Base-by-base conservation (phyloP, 2,888 invertebrate genomes). In the Clunio marinus region DNA sequence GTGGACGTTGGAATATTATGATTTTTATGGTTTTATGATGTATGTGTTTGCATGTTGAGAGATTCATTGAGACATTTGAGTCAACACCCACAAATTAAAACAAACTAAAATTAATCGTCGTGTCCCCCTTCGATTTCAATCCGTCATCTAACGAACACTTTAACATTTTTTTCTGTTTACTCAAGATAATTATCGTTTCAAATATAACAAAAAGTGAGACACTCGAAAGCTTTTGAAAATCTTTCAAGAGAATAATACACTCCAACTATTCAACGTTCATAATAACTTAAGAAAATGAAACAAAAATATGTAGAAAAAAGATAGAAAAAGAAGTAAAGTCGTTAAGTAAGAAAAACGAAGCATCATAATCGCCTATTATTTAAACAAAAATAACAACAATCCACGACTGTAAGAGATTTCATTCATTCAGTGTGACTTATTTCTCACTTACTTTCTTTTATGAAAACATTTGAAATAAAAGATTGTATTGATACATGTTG, bases 281-380 rank as follows among this genome's bases (percentile, higher is more conserved):
- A 45, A 15, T 4, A 45, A 45, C 22, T 51, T 7, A 17, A 51
- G 51, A 51, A 51, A n/a, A 10, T 41, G 51, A 51, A 57, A 57
- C 57, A 57, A 57, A 57, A 57, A 57, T 57, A 57, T 27, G 10
- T 5, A 17, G 25, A 57, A 57, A n/a, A n/a, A n/a, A n/a, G n/a
- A n/a, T n/a, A n/a, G n/a, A n/a, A n/a, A n/a, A 25, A 27, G 27
- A 57, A 57, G 4, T 25, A 2, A 57, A 57, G 57, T 57, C 27
- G 57, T 57, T 57, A 27, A 57, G 57, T 10, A 22, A 51, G 22
- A 57, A 57, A 22, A 55, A 55, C 24, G 3, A 63, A 63, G 46
- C 37, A 45, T 28, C 28, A 65, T 65, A 65, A 65, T 51, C 65
- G 65, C 51, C 65, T 27, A 65, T 65, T 58, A 58, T n/a, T 22